Percentiles rank a stretch among this genome's conserved stretches.
phyloP scores from a whole-genome alignment of 2,113 vertebrate species.

The Heterotis niloticus region DNA sequence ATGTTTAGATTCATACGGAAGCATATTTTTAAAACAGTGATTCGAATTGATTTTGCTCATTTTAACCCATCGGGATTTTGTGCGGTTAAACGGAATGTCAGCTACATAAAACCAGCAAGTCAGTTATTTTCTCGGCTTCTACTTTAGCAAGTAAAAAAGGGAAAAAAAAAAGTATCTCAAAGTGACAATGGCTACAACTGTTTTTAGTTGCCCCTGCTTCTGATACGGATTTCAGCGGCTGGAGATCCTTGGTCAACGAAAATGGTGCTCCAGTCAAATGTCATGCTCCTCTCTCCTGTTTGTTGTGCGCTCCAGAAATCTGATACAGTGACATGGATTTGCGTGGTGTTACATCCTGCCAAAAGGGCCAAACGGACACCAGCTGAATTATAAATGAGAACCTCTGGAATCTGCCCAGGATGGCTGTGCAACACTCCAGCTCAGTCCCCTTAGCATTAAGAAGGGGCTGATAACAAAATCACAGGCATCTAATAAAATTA shows the following conservation, averaged over 20 bases:
- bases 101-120: not conserved
- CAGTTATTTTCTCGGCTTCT: not conserved
- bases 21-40: no score
- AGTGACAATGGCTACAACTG: not conserved
- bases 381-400: slow-evolving; percentile 21
- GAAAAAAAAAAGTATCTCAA: not conserved
- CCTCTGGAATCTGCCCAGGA: not conserved
- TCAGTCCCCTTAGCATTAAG: not conserved
- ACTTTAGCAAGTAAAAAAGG: not conserved
- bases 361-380: not conserved
- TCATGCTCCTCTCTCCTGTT: not conserved
- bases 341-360: not conserved
- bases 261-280: not conserved
- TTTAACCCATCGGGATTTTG: not conserved
- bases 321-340: slow-evolving; percentile 16
- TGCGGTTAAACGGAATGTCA: not conserved
- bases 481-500: not conserved
- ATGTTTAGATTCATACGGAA: no score
- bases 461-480: not conserved
- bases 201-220: not conserved
- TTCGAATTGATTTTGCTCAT: no score
- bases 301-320: slow-evolving; percentile 13
- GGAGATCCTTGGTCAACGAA: not conserved
- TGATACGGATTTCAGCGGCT: not conserved
- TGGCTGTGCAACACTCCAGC: not conserved